Base-by-base conservation (phyloP, 2,888 invertebrate species). In the Hemaris fuciformis region DNA sequence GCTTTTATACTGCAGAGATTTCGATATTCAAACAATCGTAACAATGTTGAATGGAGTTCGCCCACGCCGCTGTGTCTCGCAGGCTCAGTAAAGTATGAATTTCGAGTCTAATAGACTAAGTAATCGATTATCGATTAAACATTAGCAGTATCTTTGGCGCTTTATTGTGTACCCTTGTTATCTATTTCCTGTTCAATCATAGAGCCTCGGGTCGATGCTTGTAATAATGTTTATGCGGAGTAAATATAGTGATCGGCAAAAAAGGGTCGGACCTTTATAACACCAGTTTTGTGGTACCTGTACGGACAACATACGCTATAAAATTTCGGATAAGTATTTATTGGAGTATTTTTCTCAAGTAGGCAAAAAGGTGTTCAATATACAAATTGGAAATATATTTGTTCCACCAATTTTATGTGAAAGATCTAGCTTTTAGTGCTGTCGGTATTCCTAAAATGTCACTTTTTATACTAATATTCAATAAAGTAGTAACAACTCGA, bases 181-280 rank as follows among this genome's bases (percentile, higher is more conserved):
- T 31, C 53, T 53, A 3, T 31, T 38, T 10, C 31, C 25, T n/a
- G 53, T 18, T 53, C 31, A 53, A 53, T 31, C 31, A 53, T 46
- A 46, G 46, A 46, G 13, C 1, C 27, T 15, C n/a, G 18, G 53
- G 7, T 31, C 53, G 13, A 20, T 5, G 15, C 38, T 53, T 18
- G 53, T 53, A 53, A 20, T 53, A 53, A 53, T 53, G 27, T 53
- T 53, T 53, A 53, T 31, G 31, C 10, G 8, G 10, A 53, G 31
- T 53, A 53, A 53, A 53, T 53, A 31, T 31, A 48, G 25, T n/a
- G 46, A 48, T 48, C 46, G 10, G 48, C 10, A 53, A 53, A 53
- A 53, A 53, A 38, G 38, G 53, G 53, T 53, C 27, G 31, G 53
- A 31, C 53, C 53, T 31, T 31, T 31, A 31, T 18, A 48, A 53